Evolutionary conservation across 1,140 invertebrate species (phyloP).

Genomic region (Drosophila rhopaloa): DNA sequence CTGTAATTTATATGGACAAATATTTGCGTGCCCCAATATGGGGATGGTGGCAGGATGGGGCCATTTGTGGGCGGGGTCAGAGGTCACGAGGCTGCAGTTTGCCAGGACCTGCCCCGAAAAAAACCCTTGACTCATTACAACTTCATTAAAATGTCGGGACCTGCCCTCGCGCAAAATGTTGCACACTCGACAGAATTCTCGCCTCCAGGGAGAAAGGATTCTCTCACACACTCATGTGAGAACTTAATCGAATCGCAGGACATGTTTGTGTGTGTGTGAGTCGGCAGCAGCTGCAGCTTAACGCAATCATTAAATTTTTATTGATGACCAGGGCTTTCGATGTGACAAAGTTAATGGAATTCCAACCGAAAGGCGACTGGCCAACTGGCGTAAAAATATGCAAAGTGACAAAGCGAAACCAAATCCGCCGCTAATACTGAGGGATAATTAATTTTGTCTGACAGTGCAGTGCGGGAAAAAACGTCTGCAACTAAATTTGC

Average conservation of each 20-base stretch:
- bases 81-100: conserved; percentile 43
- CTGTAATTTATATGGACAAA: conserved; percentile 78
- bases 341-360: conserved; percentile 70
- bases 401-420: conserved; percentile 61
- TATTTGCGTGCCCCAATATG: conserved; percentile 61
- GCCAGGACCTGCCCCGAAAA: conserved; percentile 27
- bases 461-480: conserved; percentile 31
- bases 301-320: conserved; percentile 70
- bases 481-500: neutral
- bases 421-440: conserved; percentile 63
- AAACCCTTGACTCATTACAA: conserved; percentile 59
- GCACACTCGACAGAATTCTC: conserved; percentile 54
- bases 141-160: conserved; percentile 68
- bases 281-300: conserved; percentile 38
- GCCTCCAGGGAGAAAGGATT: conserved; percentile 6
- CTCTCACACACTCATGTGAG: neutral
- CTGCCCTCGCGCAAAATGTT: conserved; percentile 44
- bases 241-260: conserved; percentile 64
- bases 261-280: conserved; percentile 14
- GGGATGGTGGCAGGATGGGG: neutral
- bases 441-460: conserved; percentile 76
- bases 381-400: conserved; percentile 70
- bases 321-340: conserved; percentile 57
- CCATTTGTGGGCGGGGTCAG: neutral
- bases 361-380: conserved; percentile 26